Evolutionary conservation across 1,140 invertebrate genomes (phyloP).

Genomic region (Aplysia californica): DNA sequence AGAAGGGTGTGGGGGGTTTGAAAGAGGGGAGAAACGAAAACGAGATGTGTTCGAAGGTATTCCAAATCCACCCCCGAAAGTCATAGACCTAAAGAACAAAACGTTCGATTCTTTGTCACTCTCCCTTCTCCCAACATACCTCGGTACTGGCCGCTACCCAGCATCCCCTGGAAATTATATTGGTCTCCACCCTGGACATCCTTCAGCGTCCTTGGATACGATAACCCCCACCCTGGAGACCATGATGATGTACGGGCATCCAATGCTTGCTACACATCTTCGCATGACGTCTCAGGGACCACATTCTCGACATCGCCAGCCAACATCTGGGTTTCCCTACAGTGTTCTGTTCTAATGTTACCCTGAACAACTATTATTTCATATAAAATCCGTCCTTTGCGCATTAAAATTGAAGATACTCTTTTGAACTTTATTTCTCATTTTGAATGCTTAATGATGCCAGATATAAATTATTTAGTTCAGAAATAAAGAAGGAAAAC

Average conservation of each 20-base stretch:
- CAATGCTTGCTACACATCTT: neutral
- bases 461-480: neutral
- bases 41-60: slow-evolving; percentile 27
- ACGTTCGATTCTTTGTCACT: neutral
- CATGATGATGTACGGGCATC: slow-evolving; percentile 20
- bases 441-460: too few species aligned
- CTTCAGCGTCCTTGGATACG: neutral
- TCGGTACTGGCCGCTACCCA: neutral
- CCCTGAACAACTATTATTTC: too few species aligned
- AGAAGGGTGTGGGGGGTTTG: too few species aligned
- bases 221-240: slow-evolving; percentile 2
- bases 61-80: slow-evolving; percentile 21
- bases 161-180: neutral
- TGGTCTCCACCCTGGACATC: neutral
- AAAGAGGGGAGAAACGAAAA: slow-evolving; percentile 15
- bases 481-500: neutral
- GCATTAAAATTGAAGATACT: neutral
- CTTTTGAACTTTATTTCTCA: too few species aligned
- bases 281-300: neutral
- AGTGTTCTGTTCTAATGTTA: neutral
- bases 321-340: neutral
- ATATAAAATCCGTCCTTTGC: neutral
- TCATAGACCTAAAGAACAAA: slow-evolving; percentile 16
- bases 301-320: neutral
- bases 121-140: neutral